These are phyloP conservation scores for Solea senegalensis DNA, from an alignment of 2,113 vertebrate species.

Conservation along the genomic window DNA sequence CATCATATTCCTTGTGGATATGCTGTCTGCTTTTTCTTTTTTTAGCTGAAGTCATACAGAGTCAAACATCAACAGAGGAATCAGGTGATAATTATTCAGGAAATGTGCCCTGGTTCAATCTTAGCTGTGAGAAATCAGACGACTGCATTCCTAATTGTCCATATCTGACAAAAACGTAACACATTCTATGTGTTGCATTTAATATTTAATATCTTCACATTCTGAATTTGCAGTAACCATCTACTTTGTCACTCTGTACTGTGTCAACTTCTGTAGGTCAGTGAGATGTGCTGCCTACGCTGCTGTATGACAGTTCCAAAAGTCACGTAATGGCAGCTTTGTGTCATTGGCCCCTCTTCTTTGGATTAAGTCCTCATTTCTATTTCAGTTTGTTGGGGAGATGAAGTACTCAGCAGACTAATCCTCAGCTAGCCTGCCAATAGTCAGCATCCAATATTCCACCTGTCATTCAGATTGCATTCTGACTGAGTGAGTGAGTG, in stretches of 20 bases:
- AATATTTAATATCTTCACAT: conserved; percentile 41
- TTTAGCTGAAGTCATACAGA: too few species aligned
- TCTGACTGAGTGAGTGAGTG: conserved; percentile 1
- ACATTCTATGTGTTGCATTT: neutral
- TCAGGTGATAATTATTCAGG: too few species aligned
- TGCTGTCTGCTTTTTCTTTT: too few species aligned
- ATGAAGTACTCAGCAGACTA: conserved; percentile 66
- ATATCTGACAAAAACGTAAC: too few species aligned
- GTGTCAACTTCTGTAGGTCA: conserved; percentile 29
- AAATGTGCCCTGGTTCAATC: neutral
- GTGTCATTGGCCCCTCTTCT: conserved; percentile 33
- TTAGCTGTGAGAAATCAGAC: neutral
- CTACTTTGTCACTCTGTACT: neutral
- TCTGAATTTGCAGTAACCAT: neutral
- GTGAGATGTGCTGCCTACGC: neutral
- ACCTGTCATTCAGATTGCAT: conserved; percentile 58
- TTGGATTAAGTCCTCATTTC: conserved; percentile 70
- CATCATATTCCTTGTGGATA: neutral
- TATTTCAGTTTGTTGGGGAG: conserved; percentile 64
- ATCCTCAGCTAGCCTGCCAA: conserved; percentile 72
- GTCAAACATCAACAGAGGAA: too few species aligned
- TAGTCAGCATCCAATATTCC: conserved; percentile 64
- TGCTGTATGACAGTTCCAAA: conserved; percentile 4
- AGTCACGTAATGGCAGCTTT: conserved; percentile 15
- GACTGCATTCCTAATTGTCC: too few species aligned